phyloP scores from a whole-genome alignment of 2,888 invertebrate species.

The Mamestra brassicae region DNA sequence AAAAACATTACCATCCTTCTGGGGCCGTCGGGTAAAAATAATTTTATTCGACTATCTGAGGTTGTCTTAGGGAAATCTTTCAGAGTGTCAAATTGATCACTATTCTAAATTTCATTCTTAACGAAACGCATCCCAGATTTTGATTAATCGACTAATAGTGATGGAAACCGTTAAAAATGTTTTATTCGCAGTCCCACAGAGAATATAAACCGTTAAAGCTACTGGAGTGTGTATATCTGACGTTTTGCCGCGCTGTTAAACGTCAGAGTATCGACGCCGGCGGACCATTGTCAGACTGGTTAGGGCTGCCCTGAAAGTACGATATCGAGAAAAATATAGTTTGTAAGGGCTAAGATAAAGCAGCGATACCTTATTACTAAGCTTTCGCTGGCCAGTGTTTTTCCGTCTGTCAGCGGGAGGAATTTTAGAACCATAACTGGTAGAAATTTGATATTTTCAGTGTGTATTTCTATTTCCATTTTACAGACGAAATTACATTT shows the following conservation, averaged over 20 bases:
- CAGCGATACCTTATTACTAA: too few relatives aligned
- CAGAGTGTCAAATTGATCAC: background rate
- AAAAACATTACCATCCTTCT: too few relatives aligned
- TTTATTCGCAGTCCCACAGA: slow-evolving; percentile 53
- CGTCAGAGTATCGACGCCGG: slow-evolving; percentile 65
- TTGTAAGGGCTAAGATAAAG: too few relatives aligned
- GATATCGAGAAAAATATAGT: background rate
- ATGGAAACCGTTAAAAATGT: slow-evolving; percentile 52
- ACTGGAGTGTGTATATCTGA: slow-evolving; percentile 67
- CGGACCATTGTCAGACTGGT: slow-evolving; percentile 59
- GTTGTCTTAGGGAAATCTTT: background rate
- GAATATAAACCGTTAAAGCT: slow-evolving; percentile 64
- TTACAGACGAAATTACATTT: too few relatives aligned
- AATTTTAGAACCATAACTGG: too few relatives aligned
- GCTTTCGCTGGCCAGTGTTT: too few relatives aligned
- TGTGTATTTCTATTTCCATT: too few relatives aligned
- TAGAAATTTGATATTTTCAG: too few relatives aligned
- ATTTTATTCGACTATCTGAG: too few relatives aligned
- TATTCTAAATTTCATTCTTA: background rate
- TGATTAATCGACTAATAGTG: slow-evolving; percentile 13
- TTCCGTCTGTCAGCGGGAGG: too few relatives aligned
- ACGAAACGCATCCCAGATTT: background rate
- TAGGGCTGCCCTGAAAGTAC: slow-evolving; percentile 33
- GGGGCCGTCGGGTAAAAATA: background rate
- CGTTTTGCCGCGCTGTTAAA: slow-evolving; percentile 68